A percentile compares a stretch with the other conserved stretches of the same genome.
Evolutionary conservation across 2,888 invertebrate species (phyloP).

Genomic region (Dolomedes plantarius): DNA sequence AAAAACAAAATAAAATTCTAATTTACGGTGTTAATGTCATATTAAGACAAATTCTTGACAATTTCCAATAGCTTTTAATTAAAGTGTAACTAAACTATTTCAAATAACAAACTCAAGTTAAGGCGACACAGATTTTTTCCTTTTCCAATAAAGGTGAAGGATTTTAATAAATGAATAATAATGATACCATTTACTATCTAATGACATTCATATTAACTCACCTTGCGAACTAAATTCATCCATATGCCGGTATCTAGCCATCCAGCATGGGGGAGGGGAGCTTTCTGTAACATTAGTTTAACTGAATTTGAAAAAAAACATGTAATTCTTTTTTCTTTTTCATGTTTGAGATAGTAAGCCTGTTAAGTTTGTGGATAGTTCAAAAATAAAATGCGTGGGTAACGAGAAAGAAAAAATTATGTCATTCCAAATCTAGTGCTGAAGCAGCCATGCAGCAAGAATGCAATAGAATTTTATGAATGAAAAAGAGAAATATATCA

Average conservation of each 20-base stretch:
- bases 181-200: not conserved
- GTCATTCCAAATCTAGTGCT: conserved; percentile 57
- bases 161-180: too few species aligned
- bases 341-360: too few species aligned
- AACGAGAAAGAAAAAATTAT: not conserved
- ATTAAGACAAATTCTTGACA: too few species aligned
- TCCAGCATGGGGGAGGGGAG: conserved; percentile 64
- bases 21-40: too few species aligned
- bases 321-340: not conserved
- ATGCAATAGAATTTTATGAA: conserved; percentile 20
- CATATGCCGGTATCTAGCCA: conserved; percentile 62
- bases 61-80: too few species aligned
- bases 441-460: conserved; percentile 57
- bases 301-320: conserved; percentile 22
- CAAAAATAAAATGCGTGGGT: not conserved
- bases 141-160: too few species aligned
- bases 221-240: conserved; percentile 59
- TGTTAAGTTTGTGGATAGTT: too few species aligned
- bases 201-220: conserved; percentile 36
- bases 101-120: too few species aligned
- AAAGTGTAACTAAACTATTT: too few species aligned
- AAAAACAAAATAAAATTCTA: too few species aligned
- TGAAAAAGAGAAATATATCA: not conserved
- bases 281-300: conserved; percentile 61
- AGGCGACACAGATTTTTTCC: too few species aligned